Base-by-base conservation (phyloP, 1,140 invertebrate genomes). In the Drosophila parvula region DNA sequence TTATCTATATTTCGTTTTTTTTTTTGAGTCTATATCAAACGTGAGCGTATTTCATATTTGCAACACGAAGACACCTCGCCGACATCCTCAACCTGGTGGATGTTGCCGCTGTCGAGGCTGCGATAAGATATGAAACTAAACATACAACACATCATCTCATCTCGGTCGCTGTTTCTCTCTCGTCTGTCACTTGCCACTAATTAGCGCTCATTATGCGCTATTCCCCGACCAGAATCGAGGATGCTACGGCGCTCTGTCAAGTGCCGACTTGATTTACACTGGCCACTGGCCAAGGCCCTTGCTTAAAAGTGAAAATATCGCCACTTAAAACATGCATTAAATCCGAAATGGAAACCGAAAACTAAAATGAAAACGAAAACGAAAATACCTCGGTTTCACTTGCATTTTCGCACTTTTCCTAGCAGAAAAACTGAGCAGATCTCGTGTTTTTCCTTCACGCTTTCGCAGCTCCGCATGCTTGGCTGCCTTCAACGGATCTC, bases 31-130 rank as follows among this genome's bases (percentile, higher is more conserved):
- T 28, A 48, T 51, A 40, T 51, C 60, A 43, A 59, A 62, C 58
- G 81, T 69, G 81, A 81, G 78, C 74, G 74, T 85, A 78, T 78
- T 71, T 85, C 65, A 79, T 83, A 84, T 77, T 79, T 65, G 28
- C 51, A 56, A 38, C 36, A 9, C 22, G 27, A 28, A 22, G 27
- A 40, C 34, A 79, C 74, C 51, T 79, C n/a, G 28, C 5, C 58
- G 32, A 55, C 58, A 18, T 12, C 30, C 18, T 28, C 47, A 53
- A 51, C 34, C 40, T 48, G 38, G 38, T 41, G 58, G 63, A 65
- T 68, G 65, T 44, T 40, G 62, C 67, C 32, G 63, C 41, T 70
- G 67, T 56, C 41, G 43, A 28, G 11, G 44, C 12, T 5, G 50
- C 65, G 68, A 71, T 71, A 71, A 71, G 68, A 71, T 71, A 71